A percentile compares a stretch with the other conserved stretches of the same genome.
Conservation (phyloP, 2,797 vertebrate genomes). For the Siniperca scherzeri region DNA sequence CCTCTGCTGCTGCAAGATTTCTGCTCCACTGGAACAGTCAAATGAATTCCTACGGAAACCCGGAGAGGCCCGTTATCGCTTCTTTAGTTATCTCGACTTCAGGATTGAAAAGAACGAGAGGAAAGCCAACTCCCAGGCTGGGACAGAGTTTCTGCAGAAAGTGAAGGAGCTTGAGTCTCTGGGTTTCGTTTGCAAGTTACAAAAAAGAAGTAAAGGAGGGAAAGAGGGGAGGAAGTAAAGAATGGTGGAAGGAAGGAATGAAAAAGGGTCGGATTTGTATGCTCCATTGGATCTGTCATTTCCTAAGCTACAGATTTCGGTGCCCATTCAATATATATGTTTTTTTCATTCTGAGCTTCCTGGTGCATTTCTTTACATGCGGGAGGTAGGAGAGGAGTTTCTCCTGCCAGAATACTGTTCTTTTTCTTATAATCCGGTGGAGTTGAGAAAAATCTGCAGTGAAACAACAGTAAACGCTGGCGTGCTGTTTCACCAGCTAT, state of each 20-base stretch:
- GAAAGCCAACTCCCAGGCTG: conserved; percentile 32
- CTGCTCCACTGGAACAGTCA: conserved; percentile 58
- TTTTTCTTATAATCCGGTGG: background rate
- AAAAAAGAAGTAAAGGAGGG: conserved; percentile 9
- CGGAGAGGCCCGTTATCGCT: conserved; percentile 54
- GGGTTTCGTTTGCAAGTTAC: conserved; percentile 22
- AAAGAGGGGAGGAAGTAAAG: background rate
- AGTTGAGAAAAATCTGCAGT: background rate
- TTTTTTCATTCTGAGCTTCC: background rate
- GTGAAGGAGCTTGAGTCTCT: conserved; percentile 5
- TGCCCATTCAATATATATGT: background rate
- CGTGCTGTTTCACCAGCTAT: background rate
- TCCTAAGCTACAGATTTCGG: background rate
- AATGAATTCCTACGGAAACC: conserved; percentile 53
- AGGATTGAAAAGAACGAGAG: conserved; percentile 15
- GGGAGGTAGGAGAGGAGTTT: background rate
- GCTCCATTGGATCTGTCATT: conserved; percentile 11
- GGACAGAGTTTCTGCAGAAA: conserved; percentile 18
- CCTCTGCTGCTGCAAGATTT: conserved; percentile 67
- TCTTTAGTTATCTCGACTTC: conserved; percentile 35
- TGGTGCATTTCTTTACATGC: background rate
- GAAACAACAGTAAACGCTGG: background rate
- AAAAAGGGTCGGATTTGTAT: background rate
- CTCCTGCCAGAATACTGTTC: background rate
- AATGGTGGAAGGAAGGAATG: background rate